A percentile compares a stretch with the other conserved stretches of the same genome.
phyloP scores from a whole-genome alignment of 2,888 invertebrate species.

The Pristionchus arcanus region DNA sequence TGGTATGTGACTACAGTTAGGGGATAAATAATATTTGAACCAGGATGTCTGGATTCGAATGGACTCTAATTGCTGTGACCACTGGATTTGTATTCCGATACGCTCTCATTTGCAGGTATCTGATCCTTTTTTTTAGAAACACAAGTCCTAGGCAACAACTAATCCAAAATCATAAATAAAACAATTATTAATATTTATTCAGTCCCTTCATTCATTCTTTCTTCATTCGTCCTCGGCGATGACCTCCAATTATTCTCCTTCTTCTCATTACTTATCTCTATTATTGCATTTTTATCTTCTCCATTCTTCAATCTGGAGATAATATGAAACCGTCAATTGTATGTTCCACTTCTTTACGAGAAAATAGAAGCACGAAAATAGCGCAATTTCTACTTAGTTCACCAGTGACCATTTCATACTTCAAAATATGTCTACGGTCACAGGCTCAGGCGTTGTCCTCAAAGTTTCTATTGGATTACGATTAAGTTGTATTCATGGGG shows the following conservation, averaged over 20 bases:
- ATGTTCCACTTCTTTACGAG: neutral
- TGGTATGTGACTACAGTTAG: neutral
- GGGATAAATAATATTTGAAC: no score
- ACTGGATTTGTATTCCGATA: conserved; percentile 36
- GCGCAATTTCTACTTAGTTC: neutral
- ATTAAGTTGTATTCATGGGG: neutral
- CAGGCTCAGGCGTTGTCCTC: neutral
- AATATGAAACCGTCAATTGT: neutral
- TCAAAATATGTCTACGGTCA: neutral
- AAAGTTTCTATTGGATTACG: neutral
- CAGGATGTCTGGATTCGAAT: conserved; percentile 34
- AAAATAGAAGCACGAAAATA: neutral
- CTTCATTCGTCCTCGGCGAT: neutral
- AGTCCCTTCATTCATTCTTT: conserved; percentile 7
- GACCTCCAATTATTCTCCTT: neutral
- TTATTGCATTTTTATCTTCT: neutral
- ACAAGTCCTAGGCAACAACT: neutral
- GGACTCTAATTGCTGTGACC: neutral
- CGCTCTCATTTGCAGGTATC: conserved; percentile 6
- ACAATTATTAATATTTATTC: neutral
- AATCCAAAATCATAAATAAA: neutral
- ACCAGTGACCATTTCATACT: neutral
- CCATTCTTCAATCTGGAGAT: neutral
- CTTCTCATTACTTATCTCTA: neutral
- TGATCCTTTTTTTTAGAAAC: neutral